Evolutionary conservation across 1,140 invertebrate species (phyloP).

Genomic region (Orchestia grillus): DNA sequence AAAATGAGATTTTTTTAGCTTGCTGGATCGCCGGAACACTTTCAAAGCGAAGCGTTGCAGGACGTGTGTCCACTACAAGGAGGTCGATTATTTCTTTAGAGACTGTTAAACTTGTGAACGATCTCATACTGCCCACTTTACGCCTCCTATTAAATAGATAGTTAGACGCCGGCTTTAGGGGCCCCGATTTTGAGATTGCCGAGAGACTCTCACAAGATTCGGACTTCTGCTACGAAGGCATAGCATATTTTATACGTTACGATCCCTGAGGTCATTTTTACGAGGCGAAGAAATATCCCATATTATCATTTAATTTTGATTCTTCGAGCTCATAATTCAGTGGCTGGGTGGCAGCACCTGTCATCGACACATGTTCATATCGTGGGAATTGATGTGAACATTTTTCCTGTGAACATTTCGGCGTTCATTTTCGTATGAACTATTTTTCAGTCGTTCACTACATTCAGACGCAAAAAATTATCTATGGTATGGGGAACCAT

Average conservation of each 20-base stretch:
- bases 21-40: neutral
- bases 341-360: neutral
- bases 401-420: neutral
- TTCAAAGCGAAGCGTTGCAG: neutral
- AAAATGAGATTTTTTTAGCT: neutral
- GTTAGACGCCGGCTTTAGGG: neutral
- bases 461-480: too few species aligned
- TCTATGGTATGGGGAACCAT: too few species aligned
- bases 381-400: neutral
- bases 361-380: neutral
- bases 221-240: neutral
- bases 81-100: constrained; percentile 46
- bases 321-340: neutral
- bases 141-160: constrained; percentile 41
- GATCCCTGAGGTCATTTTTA: neutral
- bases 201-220: neutral
- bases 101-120: constrained; percentile 42
- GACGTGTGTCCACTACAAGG: neutral
- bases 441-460: too few species aligned
- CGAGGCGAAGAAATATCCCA: neutral
- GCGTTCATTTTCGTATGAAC: neutral
- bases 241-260: neutral
- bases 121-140: constrained; percentile 47
- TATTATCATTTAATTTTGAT: neutral
- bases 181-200: neutral